Evolutionary conservation across 2,888 invertebrate genomes (phyloP), one percentile per base, ranked within the genome.

Genomic region (Aphrophora alni): DNA sequence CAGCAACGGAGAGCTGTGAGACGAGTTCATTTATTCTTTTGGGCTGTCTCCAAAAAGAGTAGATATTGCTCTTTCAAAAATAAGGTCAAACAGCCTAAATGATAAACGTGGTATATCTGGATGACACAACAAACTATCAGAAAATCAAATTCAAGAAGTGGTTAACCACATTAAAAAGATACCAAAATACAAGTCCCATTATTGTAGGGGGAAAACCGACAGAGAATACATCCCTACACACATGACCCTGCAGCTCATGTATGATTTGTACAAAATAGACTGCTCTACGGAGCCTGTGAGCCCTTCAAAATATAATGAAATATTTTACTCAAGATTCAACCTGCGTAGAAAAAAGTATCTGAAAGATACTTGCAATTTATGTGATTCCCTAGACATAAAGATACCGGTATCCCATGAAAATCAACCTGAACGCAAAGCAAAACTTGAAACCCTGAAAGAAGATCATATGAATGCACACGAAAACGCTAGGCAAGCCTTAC

Each of bases 161-260:
- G 69, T 73, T 10, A 38, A 21, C 12, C 77, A 82, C 27, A 80
- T 82, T 3, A 80, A 76, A 72, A 82, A 77, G 77, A 51, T 77
- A 26, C 82, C 82, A 21, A 75, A 76, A 26, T 82, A 82, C 71
- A 82, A 51, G 26, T 82, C 80, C 4, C 82, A 82, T 38, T 82
- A 82, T 69, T 17, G 1, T 2, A 7, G 44, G 14, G 33, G 14
- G 2, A 44, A 44, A 14, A 44, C 17, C 12, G 44, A 44, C 44
- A 7, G 44, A 14, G 44, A 44, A 14, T 44, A 14, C 12, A 14
- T 44, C 2, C 44, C 44, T 17, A 14, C 14, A 14, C 17, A 44
- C 14, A 68, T 70, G 27, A 77, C 68, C 14, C 27, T 69, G 26
- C 69, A 68, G 33, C 26, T 68, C n/a, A 77, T 69, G 38, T 33